Base-by-base conservation (phyloP, 2,113 vertebrate genomes). In the Gulo gulo region DNA sequence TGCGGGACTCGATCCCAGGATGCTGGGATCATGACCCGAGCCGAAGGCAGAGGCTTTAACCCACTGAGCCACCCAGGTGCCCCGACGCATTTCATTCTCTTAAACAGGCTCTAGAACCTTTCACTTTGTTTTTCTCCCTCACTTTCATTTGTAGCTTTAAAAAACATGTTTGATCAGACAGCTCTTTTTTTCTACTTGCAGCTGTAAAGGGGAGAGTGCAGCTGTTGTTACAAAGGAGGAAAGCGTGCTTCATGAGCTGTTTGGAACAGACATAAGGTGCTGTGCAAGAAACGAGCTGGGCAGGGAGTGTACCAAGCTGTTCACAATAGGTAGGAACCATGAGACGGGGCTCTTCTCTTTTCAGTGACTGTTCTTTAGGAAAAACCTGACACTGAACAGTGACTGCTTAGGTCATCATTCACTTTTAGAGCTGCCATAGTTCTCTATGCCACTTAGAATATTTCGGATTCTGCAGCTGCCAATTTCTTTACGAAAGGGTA, bases 261-360 rank as follows among this genome's bases (percentile, higher is more conserved):
- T 98, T 96, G 98, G 94, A 65, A 91, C 94, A 92, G 96, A 98
- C 29, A 97, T 99, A 89, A 98, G 94, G 92, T 99, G 99, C 81
- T 99, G 99, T 97, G 99, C 99, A 34, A 97, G 69, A 91, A 99
- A 99, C 61, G 92, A 97, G 47, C 95, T 99, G 96, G 99, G 99
- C 92, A 98, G 78, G 92, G 98, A 98, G 83, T 99, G 99, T 57
- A 98, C 98, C 65, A 97, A 91, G 34, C 98, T 99, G 45, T 98
- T 99, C 87, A 99, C 99, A 31, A 97, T 99, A 98, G 99, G 99
- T 99, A 99, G 98, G 34, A 81, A 81, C 71, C 6, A 2, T 31
- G 34, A 4, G 63, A 9, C 5, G 2, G 0, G 1, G 21, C 15
- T 1, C 15, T 47, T 76, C 59, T 57, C 1, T 82, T 78, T 80